These are phyloP conservation scores for Eurytoma adleriae DNA, from an alignment of 2,888 invertebrate species.

Conservation along the genomic window DNA sequence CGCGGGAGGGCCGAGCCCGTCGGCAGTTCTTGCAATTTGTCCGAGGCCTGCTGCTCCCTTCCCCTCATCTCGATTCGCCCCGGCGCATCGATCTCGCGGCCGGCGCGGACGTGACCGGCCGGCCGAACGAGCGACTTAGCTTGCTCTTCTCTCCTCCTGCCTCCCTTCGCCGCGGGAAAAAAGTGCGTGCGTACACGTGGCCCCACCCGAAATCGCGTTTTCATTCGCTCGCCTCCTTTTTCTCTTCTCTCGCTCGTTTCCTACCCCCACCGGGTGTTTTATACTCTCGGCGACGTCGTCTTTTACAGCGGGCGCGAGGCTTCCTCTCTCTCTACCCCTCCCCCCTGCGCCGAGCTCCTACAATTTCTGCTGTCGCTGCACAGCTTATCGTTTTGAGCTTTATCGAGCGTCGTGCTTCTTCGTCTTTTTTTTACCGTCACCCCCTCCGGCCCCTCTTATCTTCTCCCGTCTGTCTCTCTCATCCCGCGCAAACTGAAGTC, in stretches of 20 bases:
- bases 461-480: not conserved
- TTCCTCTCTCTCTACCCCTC: not conserved
- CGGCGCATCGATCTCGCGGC: too few species aligned
- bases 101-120: slow-evolving; percentile 47
- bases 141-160: not conserved
- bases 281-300: not conserved
- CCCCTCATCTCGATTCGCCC: not conserved
- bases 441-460: not conserved
- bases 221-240: not conserved
- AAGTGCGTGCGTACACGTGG: slow-evolving; percentile 5
- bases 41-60: too few species aligned
- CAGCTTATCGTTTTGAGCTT: slow-evolving; percentile 49
- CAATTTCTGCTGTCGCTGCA: slow-evolving; percentile 54
- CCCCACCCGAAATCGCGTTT: slow-evolving; percentile 2
- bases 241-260: not conserved
- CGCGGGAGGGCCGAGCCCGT: not conserved
- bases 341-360: not conserved
- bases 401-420: slow-evolving; percentile 41
- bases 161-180: not conserved
- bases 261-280: not conserved
- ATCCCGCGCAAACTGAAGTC: slow-evolving; percentile 32
- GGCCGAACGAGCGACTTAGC: slow-evolving; percentile 35
- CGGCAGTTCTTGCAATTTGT: too few species aligned
- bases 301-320: not conserved
- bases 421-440: not conserved